Conservation (phyloP, 2,797 vertebrate genomes). For the Enteromius paludinosus region DNA sequence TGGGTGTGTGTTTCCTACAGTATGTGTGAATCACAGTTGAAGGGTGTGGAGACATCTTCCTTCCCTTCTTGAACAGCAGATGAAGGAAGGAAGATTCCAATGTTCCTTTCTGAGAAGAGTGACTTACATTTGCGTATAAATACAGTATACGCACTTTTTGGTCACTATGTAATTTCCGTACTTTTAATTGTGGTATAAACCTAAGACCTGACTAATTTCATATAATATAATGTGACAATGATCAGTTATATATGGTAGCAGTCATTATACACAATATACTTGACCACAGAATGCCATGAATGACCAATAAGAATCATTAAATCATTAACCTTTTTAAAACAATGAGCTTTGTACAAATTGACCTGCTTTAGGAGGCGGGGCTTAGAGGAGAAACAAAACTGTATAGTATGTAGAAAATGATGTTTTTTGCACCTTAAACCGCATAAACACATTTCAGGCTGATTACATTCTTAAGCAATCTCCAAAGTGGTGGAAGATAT, state of each 20-base stretch:
- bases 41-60: constrained; percentile 42
- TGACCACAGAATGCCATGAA: background rate
- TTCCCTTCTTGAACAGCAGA: background rate
- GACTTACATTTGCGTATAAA: background rate
- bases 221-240: background rate
- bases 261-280: background rate
- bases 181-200: background rate
- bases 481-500: too few species aligned
- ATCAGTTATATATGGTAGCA: background rate
- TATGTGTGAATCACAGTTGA: constrained; percentile 20
- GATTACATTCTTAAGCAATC: too few species aligned
- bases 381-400: too few species aligned
- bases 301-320: background rate
- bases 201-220: background rate
- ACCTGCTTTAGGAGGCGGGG: too few species aligned
- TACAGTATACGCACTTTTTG: background rate
- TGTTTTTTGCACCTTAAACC: too few species aligned
- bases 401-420: too few species aligned
- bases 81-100: background rate
- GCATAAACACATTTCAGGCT: too few species aligned
- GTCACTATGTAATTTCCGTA: background rate
- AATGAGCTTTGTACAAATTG: too few species aligned
- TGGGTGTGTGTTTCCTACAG: constrained; percentile 15
- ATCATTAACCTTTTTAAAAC: too few species aligned
- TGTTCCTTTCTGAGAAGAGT: background rate